Conservation (phyloP, 2,888 invertebrate species). For the Pimpla rufipes region DNA sequence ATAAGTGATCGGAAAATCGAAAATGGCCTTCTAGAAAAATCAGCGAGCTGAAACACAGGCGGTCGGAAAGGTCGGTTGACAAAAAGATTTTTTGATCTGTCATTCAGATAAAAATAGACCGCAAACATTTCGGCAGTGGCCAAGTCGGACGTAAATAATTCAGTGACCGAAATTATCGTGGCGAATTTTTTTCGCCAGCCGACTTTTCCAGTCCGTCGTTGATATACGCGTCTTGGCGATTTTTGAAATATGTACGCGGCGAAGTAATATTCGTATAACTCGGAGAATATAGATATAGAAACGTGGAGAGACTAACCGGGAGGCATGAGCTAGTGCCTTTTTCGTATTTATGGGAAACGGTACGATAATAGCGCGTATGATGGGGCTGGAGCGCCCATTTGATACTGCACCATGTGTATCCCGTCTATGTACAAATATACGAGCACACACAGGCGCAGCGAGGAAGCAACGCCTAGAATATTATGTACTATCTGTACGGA, state of each 20-base stretch:
- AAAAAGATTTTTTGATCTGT: too few species aligned
- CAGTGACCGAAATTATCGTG: too few species aligned
- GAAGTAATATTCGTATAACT: slow-evolving; percentile 5
- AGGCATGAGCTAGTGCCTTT: slow-evolving; percentile 71
- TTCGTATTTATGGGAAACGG: slow-evolving; percentile 82
- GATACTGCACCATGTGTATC: slow-evolving; percentile 59
- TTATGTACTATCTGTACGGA: slow-evolving; percentile 30
- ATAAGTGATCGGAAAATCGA: too few species aligned
- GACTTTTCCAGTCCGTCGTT: neutral
- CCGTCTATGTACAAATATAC: slow-evolving; percentile 2
- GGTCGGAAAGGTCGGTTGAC: too few species aligned
- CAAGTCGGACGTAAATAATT: too few species aligned
- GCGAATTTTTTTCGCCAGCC: too few species aligned
- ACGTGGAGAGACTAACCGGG: slow-evolving; percentile 20
- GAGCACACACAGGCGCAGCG: slow-evolving; percentile 7
- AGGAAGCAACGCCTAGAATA: slow-evolving; percentile 31
- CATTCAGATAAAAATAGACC: too few species aligned
- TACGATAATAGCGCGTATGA: slow-evolving; percentile 83
- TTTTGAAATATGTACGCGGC: neutral
- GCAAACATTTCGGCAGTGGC: too few species aligned
- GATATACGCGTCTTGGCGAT: neutral
- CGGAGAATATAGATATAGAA: neutral
- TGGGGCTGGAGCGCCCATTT: slow-evolving; percentile 73
- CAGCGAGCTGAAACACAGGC: too few species aligned
- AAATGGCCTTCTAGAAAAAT: too few species aligned